Conservation (phyloP, 2,113 vertebrate genomes). For the Sylvietta virens region DNA sequence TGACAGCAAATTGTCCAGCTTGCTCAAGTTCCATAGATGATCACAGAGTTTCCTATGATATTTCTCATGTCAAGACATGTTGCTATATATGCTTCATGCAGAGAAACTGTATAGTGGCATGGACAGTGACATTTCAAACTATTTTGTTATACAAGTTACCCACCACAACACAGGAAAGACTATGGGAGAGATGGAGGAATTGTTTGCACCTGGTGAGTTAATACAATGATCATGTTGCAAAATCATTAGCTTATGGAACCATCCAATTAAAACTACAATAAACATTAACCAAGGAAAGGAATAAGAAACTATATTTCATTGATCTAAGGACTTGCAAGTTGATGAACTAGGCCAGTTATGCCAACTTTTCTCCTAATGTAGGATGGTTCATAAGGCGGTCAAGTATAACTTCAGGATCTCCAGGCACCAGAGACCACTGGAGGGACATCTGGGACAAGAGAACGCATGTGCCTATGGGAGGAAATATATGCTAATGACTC, state of each 20-base stretch:
- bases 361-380: neutral
- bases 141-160: neutral
- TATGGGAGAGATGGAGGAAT: neutral
- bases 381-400: neutral
- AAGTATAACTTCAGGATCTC: neutral
- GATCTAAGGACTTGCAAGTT: neutral
- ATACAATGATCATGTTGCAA: neutral
- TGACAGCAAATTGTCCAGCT: neutral
- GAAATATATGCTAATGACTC: neutral
- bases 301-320: neutral
- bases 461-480: fast-evolving
- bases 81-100: neutral
- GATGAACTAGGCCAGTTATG: neutral
- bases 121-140: neutral
- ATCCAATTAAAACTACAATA: neutral
- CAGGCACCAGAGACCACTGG: neutral
- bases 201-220: neutral
- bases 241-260: neutral
- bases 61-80: neutral
- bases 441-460: neutral
- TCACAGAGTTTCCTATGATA: neutral
- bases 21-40: neutral
- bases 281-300: neutral
- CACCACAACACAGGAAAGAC: neutral
- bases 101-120: neutral